Evolutionary conservation across 2,888 invertebrate species (phyloP).

Genomic region (Micropterix aruncella): DNA sequence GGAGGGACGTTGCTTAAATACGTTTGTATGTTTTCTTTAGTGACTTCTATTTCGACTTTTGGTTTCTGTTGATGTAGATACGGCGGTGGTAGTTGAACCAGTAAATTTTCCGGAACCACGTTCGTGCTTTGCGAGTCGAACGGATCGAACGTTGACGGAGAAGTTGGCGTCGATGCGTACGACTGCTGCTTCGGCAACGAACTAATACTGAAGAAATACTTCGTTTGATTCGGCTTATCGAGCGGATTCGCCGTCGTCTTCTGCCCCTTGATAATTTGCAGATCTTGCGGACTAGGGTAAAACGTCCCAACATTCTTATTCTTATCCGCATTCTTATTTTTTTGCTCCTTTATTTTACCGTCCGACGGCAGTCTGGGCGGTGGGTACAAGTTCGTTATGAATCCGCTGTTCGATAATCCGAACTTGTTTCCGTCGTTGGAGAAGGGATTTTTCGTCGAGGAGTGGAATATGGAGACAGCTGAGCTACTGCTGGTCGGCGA

Average conservation of each 20-base stretch:
- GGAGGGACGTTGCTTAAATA: neutral
- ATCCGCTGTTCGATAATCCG: conserved; percentile 20
- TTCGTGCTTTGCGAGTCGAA: conserved; percentile 11
- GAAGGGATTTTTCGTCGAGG: conserved; percentile 14
- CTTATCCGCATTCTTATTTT: conserved; percentile 17
- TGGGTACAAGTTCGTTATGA: conserved; percentile 27
- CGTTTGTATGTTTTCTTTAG: conserved; percentile 3
- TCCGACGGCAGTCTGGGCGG: conserved; percentile 31
- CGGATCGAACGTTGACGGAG: conserved; percentile 8
- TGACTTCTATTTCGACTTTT: conserved; percentile 6
- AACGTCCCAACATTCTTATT: conserved; percentile 14
- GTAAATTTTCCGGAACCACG: conserved; percentile 17
- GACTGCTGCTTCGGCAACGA: neutral
- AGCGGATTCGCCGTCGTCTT: neutral
- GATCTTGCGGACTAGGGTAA: conserved; percentile 35
- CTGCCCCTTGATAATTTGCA: conserved; percentile 21
- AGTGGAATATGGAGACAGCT: conserved; percentile 14
- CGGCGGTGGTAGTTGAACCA: conserved; percentile 20
- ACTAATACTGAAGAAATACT: neutral
- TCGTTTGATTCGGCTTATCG: neutral
- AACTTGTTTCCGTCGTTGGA: conserved; percentile 16
- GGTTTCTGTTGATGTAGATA: conserved; percentile 11
- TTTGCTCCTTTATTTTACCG: conserved; percentile 26
- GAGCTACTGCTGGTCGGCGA: conserved; percentile 26
- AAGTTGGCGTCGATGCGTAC: conserved; percentile 4